Conservation (phyloP, 2,113 vertebrate genomes). For the Etheostoma cragini region DNA sequence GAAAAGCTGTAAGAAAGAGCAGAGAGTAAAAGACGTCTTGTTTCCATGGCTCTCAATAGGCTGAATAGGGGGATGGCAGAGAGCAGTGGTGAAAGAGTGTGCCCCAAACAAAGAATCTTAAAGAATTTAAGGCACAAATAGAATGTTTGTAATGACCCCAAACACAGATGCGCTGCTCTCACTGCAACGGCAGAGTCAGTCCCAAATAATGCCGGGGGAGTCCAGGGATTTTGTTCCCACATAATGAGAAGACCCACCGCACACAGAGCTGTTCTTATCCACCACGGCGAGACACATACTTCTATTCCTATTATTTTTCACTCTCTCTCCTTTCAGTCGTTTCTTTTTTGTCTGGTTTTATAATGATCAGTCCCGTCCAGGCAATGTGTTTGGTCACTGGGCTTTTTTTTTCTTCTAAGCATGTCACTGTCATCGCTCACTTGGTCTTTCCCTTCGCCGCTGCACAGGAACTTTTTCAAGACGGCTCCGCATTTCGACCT, state of each 20-base stretch:
- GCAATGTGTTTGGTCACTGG: constrained; percentile 22
- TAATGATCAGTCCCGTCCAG: constrained; percentile 49
- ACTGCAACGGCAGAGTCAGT: constrained; percentile 54
- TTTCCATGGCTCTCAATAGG: constrained; percentile 77
- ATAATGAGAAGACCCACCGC: constrained; percentile 64
- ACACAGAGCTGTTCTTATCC: constrained; percentile 64
- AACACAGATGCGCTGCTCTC: constrained; percentile 71
- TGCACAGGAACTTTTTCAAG: constrained; percentile 43
- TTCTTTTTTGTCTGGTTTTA: constrained; percentile 28
- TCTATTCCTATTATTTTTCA: constrained; percentile 44
- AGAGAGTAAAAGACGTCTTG: constrained; percentile 73
- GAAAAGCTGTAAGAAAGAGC: constrained; percentile 57
- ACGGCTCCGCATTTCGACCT: constrained; percentile 36
- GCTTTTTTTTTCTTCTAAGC: constrained; percentile 12
- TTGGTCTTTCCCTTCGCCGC: constrained; percentile 6
- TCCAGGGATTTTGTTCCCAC: constrained; percentile 63
- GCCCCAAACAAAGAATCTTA: constrained; percentile 79
- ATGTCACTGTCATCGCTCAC: constrained; percentile 36
- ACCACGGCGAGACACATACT: constrained; percentile 50
- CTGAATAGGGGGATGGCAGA: constrained; percentile 74
- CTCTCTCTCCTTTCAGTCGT: constrained; percentile 30
- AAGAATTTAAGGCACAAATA: constrained; percentile 72
- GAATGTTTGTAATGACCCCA: constrained; percentile 74
- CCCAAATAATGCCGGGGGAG: constrained; percentile 70
- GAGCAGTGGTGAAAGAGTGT: constrained; percentile 73